Evolutionary conservation across 2,888 invertebrate genomes (phyloP), one percentile per base, ranked within the genome.

Genomic region (Agonopterix subpropinquella): DNA sequence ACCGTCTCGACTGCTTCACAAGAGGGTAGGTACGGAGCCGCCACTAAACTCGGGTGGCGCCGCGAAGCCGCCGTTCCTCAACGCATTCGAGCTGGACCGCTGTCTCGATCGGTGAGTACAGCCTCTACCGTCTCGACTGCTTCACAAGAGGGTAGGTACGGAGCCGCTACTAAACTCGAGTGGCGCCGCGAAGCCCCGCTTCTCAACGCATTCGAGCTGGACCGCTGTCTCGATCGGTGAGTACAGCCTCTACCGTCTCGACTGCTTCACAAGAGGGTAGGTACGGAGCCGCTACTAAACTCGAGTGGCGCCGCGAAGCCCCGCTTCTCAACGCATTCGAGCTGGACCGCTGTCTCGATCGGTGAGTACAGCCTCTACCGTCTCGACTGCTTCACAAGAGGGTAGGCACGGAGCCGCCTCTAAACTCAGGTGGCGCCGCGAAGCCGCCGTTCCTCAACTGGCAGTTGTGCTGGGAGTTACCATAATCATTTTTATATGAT

Each of bases 71-170:
- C 87, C 88, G 75, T 86, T 87, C 67, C 78, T 87, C 75, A 88
- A 88, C 80, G 73, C 89, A 68, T 87, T 89, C 87, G 89, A 89
- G 76, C 89, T 89, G 89, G 89, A 89, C 83, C 89, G 89, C 73
- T 89, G 89, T 77, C 75, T 89, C 75, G 89, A 89, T 72, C 85
- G 91, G 88, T 89, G 58, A 58, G 70, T 11, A 13, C 11, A n/a
- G 28, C 5, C 5, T 39, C 39, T n/a, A n/a, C 39, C n/a, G 39
- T 18, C 4, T 18, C 2, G 18, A 37, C 2, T 37, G 5, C 10
- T 37, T 13, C 13, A 18, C 18, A 4, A 2, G 36, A 36, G 8
- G 13, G 13, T 13, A 13, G 89, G 89, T 83, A 85, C 88, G 68
- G 89, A 89, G 81, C 80, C 87, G 75, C 85, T 88, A 79, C 79